phyloP scores from a whole-genome alignment of 1,140 invertebrate species.

The Argopecten irradians region DNA sequence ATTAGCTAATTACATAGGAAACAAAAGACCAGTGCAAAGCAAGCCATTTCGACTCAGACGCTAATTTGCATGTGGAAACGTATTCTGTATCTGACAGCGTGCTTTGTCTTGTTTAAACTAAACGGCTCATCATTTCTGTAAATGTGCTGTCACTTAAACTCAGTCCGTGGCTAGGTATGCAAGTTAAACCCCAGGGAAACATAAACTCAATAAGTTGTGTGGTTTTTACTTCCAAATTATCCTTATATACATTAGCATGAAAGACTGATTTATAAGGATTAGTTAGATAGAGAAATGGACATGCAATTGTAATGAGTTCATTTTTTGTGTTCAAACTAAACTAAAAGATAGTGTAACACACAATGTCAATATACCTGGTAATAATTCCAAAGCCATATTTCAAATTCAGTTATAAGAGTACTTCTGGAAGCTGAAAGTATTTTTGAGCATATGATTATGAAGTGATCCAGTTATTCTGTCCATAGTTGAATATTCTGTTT shows the following conservation, averaged over 20 bases:
- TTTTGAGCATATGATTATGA: no score
- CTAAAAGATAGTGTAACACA: background rate
- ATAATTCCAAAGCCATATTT: no score
- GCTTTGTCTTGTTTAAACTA: slow-evolving; percentile 6
- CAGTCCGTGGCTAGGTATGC: background rate
- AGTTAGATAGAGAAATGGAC: background rate
- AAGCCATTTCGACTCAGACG: background rate
- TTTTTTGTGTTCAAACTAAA: no score
- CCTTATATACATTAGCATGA: background rate
- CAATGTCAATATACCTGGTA: no score
- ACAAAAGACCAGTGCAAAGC: background rate
- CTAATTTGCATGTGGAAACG: slow-evolving; percentile 21
- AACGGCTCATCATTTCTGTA: background rate
- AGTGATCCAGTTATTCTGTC: no score
- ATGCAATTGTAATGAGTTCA: background rate
- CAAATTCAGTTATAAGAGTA: no score
- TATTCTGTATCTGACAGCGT: slow-evolving; percentile 2
- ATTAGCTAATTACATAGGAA: slow-evolving; percentile 17
- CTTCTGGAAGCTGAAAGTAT: no score
- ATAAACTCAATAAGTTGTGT: background rate
- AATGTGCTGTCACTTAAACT: background rate
- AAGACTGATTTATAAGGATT: background rate
- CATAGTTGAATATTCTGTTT: no score
- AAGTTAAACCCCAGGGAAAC: background rate
- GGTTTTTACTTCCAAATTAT: background rate